Conservation (phyloP, 2,888 invertebrate genomes). For the Lasioglossum lativentre region DNA sequence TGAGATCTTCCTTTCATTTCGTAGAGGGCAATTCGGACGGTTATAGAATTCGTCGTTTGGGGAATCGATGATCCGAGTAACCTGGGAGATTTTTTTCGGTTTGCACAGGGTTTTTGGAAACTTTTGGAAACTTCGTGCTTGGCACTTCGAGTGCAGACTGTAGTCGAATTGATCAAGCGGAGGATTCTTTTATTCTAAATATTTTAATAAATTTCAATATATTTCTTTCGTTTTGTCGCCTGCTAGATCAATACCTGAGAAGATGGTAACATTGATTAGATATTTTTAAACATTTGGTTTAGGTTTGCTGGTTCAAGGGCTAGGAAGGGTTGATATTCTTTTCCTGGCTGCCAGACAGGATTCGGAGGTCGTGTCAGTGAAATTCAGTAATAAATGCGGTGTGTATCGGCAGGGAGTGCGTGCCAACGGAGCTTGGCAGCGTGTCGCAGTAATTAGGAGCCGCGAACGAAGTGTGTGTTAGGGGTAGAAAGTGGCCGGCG, state of each 20-base stretch:
- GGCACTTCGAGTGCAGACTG: too few species aligned
- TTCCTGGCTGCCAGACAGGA: not conserved
- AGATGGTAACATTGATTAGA: too few species aligned
- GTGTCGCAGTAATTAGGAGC: conserved; percentile 49
- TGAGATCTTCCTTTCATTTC: not conserved
- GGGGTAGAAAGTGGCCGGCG: not conserved
- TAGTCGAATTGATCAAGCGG: too few species aligned
- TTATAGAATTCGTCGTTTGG: not conserved
- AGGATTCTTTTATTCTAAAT: too few species aligned
- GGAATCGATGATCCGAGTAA: not conserved
- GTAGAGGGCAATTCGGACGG: not conserved
- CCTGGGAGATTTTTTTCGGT: too few species aligned
- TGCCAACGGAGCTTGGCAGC: conserved; percentile 49
- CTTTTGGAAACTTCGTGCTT: too few species aligned
- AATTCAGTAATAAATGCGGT: conserved; percentile 15
- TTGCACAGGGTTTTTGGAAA: too few species aligned
- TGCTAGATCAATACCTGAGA: too few species aligned
- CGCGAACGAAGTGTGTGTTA: conserved; percentile 30
- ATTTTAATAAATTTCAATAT: too few species aligned
- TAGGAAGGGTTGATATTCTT: not conserved
- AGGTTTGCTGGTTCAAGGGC: not conserved
- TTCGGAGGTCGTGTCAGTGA: not conserved
- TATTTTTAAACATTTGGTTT: not conserved
- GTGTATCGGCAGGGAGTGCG: conserved; percentile 7
- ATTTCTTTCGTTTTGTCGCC: too few species aligned